Evolutionary conservation across 2,888 invertebrate genomes (phyloP).

Genomic region (Lysandra coridon): DNA sequence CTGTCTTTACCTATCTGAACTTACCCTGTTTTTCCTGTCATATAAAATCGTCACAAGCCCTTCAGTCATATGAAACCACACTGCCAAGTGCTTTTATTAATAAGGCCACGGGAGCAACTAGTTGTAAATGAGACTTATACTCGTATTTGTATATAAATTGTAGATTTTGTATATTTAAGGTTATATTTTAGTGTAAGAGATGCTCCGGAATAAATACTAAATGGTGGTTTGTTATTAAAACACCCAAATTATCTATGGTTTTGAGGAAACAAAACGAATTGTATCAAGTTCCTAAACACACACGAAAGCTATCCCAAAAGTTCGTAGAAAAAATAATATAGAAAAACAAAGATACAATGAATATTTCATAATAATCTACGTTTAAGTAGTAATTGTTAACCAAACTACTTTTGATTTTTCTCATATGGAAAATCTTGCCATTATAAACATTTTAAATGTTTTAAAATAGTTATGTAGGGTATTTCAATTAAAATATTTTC

Average conservation of each 20-base stretch:
- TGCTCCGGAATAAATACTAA: not conserved
- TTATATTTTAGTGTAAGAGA: not conserved
- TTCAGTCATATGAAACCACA: conserved; percentile 43
- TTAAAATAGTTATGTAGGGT: not conserved
- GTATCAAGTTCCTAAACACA: not conserved
- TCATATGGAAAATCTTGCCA: conserved; percentile 32
- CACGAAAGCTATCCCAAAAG: not conserved
- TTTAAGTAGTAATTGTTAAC: not conserved
- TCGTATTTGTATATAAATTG: conserved; percentile 32
- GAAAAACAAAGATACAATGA: not conserved
- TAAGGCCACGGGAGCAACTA: conserved; percentile 62
- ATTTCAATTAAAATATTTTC: not conserved
- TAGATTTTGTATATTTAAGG: conserved; percentile 37
- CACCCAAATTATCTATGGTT: not conserved
- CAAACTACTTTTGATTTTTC: conserved; percentile 29
- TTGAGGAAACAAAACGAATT: not conserved
- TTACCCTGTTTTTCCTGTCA: not conserved
- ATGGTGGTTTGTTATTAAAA: conserved; percentile 9
- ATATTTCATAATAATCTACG: not conserved
- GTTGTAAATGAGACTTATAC: conserved; percentile 31
- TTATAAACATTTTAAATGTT: conserved; percentile 30
- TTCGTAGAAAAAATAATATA: not conserved
- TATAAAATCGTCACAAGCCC: not conserved
- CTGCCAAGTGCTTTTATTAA: conserved; percentile 58
- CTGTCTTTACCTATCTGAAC: no score